Evolutionary conservation across 2,797 vertebrate genomes (phyloP), one percentile per base, ranked within the genome.

Genomic region (Melanotaenia trifasciata): DNA sequence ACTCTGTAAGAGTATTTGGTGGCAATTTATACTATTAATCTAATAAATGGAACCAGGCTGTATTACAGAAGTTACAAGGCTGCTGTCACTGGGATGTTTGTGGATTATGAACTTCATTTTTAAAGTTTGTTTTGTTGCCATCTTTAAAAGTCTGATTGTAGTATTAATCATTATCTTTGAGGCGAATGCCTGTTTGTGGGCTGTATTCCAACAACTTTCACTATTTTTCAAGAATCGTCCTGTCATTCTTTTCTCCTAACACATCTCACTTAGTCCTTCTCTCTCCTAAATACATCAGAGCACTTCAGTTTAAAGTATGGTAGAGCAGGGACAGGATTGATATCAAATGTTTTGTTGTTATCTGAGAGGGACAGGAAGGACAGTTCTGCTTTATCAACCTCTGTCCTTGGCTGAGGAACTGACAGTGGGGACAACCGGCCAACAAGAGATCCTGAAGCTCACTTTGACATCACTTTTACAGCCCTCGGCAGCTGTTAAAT

Each of bases 331-430:
- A 43, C 47, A 51, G 65, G 61, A 72, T 54, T 77, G 83, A 81
- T 89, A 83, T 87, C 85, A 81, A 70, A 82, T 79, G 78, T 73
- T 87, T 75, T 18, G 56, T 13, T 54, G 87, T 88, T 70, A 89
- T 80, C 67, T 35, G 86, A 90, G 86, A 86, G 40, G 83, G 78
- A 84, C 79, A 78, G 85, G 79, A 85, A 86, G 84, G 71, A 70
- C 79, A 54, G 74, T 71, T 75, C 78, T 75, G 67, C 66, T 77
- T 67, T 18, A 38, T 59, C 62, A 47, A 67, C 80, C 74, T 79
- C 75, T 2, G 24, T 70, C 86, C 82, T 87, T 79, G 74, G 47
- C 45, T 20, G 62, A 75, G 72, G 61, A 70, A 75, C 56, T n/a
- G 66, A 74, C 74, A 73, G 58, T 20, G 14, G 35, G 45, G 62